Conservation (phyloP, 2,113 vertebrate species). For the Dissostichus mawsoni region DNA sequence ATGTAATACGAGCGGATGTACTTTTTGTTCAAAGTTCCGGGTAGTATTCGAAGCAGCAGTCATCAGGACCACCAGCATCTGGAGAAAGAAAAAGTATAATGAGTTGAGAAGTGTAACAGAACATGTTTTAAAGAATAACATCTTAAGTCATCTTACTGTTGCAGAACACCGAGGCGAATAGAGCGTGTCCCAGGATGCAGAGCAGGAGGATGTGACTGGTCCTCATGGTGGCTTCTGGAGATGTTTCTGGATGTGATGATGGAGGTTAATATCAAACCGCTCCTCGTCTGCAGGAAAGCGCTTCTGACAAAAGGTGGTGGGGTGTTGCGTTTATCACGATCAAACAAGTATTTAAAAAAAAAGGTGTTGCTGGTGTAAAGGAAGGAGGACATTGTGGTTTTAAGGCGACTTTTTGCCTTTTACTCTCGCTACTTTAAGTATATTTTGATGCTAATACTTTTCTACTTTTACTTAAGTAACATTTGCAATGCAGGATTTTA, state of each 20-base stretch:
- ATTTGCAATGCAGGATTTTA: too few relatives aligned
- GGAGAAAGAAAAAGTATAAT: not conserved
- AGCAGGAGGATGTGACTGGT: constrained; percentile 57
- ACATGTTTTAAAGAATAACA: rapidly evolving
- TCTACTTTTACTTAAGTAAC: too few relatives aligned
- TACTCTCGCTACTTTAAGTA: too few relatives aligned
- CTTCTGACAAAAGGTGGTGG: not conserved
- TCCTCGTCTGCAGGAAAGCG: rapidly evolving
- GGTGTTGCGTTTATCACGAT: not conserved
- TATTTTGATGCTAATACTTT: too few relatives aligned
- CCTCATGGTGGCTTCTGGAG: constrained; percentile 55
- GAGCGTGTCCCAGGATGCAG: constrained; percentile 55
- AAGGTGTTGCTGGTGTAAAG: not conserved
- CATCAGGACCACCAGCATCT: constrained; percentile 14
- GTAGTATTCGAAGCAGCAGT: constrained; percentile 70
- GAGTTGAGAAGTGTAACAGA: not conserved
- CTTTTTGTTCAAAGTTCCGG: rapidly evolving
- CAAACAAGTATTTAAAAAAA: not conserved
- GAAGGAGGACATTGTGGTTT: constrained; percentile 44
- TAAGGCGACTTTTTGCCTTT: not conserved
- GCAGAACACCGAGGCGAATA: constrained; percentile 43
- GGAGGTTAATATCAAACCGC: not conserved
- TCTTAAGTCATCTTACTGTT: constrained; percentile 38
- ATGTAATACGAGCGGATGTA: rapidly evolving
- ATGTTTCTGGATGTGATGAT: not conserved